These are phyloP conservation scores for Triplophysa tibetana DNA, from an alignment of 2,113 vertebrate species.

Conservation along the genomic window DNA sequence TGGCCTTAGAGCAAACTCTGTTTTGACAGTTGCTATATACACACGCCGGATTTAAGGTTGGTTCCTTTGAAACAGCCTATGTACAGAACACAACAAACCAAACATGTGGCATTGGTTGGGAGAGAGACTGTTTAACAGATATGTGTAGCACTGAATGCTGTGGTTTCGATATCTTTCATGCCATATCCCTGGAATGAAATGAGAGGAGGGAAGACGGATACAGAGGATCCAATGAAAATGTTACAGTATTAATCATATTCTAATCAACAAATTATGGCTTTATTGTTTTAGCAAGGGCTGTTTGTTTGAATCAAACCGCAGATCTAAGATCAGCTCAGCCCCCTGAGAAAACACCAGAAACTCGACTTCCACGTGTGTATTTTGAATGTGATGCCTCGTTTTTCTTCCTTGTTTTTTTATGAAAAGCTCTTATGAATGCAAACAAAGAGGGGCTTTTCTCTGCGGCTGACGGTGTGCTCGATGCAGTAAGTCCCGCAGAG, in stretches of 20 bases:
- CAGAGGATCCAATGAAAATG: conserved; percentile 22
- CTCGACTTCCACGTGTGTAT: conserved; percentile 1
- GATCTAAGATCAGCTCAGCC: conserved; percentile 28
- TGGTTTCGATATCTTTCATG: conserved; percentile 37
- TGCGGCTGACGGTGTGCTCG: conserved; percentile 53
- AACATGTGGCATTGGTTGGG: conserved; percentile 57
- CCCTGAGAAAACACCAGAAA: conserved; percentile 32
- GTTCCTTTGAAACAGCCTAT: conserved; percentile 55
- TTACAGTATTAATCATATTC: conserved; percentile 27
- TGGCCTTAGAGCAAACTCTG: conserved; percentile 57
- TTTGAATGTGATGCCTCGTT: conserved; percentile 25
- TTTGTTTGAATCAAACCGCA: conserved; percentile 25
- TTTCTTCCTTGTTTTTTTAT: conserved; percentile 2
- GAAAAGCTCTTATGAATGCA: conserved; percentile 26
- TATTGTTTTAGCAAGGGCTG: conserved; percentile 9
- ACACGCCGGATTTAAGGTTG: conserved; percentile 42
- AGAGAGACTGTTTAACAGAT: conserved; percentile 8
- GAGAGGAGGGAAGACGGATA: conserved; percentile 6
- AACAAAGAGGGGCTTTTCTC: conserved; percentile 41
- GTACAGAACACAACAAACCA: conserved; percentile 56
- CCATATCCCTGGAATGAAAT: conserved; percentile 28
- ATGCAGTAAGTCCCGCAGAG: conserved; percentile 46
- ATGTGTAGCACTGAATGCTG: conserved; percentile 1
- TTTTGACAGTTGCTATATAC: conserved; percentile 70
- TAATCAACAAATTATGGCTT: conserved; percentile 29